Percentiles rank a stretch among this genome's conserved stretches.
phyloP scores from a whole-genome alignment of 1,140 invertebrate genomes.

The Procambarus clarkii region DNA sequence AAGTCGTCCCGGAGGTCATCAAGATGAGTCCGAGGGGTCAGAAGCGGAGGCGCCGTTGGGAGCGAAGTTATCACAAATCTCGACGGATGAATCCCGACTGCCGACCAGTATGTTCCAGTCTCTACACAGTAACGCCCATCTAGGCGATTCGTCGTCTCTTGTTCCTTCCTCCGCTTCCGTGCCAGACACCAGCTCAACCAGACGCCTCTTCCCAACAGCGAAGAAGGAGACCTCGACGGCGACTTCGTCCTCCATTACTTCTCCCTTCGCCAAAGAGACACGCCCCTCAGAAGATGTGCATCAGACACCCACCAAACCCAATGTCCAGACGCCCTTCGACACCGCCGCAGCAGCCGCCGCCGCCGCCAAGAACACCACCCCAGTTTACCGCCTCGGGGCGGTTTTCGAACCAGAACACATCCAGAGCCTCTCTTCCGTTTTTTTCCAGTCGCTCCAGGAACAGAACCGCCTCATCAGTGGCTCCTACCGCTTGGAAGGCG shows the following conservation, averaged over 20 bases:
- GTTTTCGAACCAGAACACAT: conserved; percentile 61
- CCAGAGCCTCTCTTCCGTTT: conserved; percentile 48
- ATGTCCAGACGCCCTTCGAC: conserved; percentile 5
- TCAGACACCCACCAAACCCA: not conserved
- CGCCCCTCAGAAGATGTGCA: not conserved
- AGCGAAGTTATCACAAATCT: not conserved
- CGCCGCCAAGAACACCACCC: conserved; percentile 13
- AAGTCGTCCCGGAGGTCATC: conserved; percentile 11
- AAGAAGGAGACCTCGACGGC: conserved; percentile 31
- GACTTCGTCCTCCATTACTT: not conserved
- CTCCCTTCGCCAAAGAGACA: not conserved
- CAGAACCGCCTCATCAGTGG: conserved; percentile 43
- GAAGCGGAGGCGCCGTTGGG: not conserved
- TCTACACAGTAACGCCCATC: not conserved
- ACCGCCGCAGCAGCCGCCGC: conserved; percentile 1
- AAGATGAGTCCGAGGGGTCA: conserved; percentile 25
- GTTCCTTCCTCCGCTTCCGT: not conserved
- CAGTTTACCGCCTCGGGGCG: conserved; percentile 51
- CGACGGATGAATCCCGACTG: not conserved
- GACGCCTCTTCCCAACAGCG: conserved; percentile 18
- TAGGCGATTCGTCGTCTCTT: not conserved
- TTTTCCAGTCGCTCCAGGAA: conserved; percentile 59
- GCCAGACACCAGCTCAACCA: conserved; percentile 8
- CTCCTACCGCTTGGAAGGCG: conserved; percentile 53
- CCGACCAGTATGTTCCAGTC: not conserved